Conservation (phyloP, 2,888 invertebrate genomes). For the Caenorhabditis sp. region DNA sequence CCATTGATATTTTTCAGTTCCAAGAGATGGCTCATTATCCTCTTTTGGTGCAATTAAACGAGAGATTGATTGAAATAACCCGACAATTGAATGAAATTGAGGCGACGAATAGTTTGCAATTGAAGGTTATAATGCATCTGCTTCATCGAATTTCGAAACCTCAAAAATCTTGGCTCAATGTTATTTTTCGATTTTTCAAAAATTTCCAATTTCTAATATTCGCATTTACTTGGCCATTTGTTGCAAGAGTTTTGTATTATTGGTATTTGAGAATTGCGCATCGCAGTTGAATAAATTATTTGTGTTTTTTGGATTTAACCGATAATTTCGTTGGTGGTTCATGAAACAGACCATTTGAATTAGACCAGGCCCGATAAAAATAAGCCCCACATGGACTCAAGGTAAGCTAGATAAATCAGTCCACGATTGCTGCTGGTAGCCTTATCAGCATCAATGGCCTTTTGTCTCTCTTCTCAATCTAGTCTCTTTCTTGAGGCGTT, state of each 20-base stretch:
- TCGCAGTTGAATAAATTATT: neutral
- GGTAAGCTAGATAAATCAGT: too few species aligned
- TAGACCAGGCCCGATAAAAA: too few species aligned
- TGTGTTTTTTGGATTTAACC: too few species aligned
- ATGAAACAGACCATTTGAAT: too few species aligned
- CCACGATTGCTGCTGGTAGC: too few species aligned
- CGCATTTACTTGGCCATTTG: conserved; percentile 39
- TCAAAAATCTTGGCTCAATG: conserved; percentile 11
- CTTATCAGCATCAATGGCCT: too few species aligned
- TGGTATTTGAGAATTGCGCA: conserved; percentile 18
- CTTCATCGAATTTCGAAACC: conserved; percentile 46
- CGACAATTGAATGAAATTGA: conserved; percentile 57
- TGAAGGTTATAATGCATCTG: conserved; percentile 55
- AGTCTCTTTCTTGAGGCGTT: too few species aligned
- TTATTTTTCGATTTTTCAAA: conserved; percentile 21
- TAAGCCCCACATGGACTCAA: too few species aligned
- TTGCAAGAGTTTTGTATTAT: conserved; percentile 25
- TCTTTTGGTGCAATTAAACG: conserved; percentile 55
- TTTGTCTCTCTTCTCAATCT: too few species aligned
- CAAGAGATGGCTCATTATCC: conserved; percentile 60
- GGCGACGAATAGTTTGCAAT: conserved; percentile 55
- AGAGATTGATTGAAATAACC: conserved; percentile 53
- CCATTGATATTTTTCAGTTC: neutral
- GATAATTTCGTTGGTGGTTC: too few species aligned
- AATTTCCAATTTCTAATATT: conserved; percentile 35